A percentile compares a stretch with the other conserved stretches of the same genome.
Evolutionary conservation across 2,888 invertebrate genomes (phyloP).

Genomic region (Phyto melanocephala): DNA sequence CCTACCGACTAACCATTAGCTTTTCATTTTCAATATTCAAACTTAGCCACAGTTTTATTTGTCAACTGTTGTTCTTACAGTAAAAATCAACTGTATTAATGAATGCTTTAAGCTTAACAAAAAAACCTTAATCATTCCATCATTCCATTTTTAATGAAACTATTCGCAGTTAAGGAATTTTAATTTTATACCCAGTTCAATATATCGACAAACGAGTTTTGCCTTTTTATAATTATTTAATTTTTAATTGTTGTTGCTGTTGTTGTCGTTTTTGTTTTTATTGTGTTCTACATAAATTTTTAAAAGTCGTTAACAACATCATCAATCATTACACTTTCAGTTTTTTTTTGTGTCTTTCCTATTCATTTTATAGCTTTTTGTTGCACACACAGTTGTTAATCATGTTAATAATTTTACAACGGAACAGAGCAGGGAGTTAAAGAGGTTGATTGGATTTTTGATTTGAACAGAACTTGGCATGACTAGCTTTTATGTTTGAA

Average conservation of each 20-base stretch:
- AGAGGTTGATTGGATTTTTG: neutral
- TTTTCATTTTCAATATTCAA: too few species aligned
- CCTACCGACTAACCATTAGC: too few species aligned
- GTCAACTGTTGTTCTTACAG: too few species aligned
- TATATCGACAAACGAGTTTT: too few species aligned
- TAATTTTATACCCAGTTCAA: neutral
- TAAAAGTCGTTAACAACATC: constrained; percentile 57
- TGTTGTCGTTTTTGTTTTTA: neutral
- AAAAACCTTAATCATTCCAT: too few species aligned
- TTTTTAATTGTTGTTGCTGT: too few species aligned
- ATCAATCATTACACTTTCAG: constrained; percentile 65
- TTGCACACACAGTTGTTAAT: neutral
- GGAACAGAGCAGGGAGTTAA: neutral
- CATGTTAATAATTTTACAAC: neutral
- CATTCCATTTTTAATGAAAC: neutral
- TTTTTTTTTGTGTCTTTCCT: constrained; percentile 26
- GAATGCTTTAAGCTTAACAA: too few species aligned
- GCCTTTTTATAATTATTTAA: too few species aligned
- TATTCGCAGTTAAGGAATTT: neutral
- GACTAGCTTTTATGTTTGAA: constrained; percentile 39
- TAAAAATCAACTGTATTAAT: too few species aligned
- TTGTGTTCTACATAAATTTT: too few species aligned
- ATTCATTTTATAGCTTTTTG: constrained; percentile 25
- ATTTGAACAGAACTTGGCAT: constrained; percentile 29
- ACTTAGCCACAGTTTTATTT: too few species aligned